A percentile compares a stretch with the other conserved stretches of the same genome.
These are phyloP conservation scores for Anseranas semipalmata DNA, from an alignment of 2,113 vertebrate genomes.

Conservation along the genomic window DNA sequence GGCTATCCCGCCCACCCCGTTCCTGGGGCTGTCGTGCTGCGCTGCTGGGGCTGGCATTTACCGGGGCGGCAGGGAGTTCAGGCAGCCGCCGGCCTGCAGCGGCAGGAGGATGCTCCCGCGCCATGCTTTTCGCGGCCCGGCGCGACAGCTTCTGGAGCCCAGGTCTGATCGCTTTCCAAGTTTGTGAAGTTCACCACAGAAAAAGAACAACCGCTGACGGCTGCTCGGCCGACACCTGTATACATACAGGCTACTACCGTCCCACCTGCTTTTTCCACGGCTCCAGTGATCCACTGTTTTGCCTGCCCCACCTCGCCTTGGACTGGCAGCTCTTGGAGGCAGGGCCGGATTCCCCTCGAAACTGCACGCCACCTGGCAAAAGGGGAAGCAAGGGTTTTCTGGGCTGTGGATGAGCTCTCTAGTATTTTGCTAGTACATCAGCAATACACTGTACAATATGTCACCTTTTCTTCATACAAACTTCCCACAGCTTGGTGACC, in stretches of 20 bases:
- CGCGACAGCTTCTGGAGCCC: no score
- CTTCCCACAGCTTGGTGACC: no score
- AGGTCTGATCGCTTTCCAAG: no score
- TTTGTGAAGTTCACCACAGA: background rate
- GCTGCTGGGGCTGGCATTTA: background rate
- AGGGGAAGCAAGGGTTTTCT: background rate
- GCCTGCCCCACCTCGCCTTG: background rate
- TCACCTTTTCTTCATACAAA: background rate
- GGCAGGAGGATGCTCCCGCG: no score
- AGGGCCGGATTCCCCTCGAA: background rate
- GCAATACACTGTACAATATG: background rate
- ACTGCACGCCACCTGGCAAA: background rate
- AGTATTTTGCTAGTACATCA: background rate
- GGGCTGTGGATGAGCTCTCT: background rate
- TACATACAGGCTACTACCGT: background rate
- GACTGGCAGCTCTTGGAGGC: background rate
- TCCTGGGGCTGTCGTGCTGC: background rate
- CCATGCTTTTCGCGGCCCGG: no score
- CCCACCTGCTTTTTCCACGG: background rate
- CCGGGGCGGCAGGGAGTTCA: background rate
- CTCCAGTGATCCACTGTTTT: background rate
- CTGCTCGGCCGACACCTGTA: no score
- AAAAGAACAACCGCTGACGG: background rate
- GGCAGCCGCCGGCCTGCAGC: no score
- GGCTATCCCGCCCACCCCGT: no score